These are phyloP conservation scores for Ephydatia muelleri DNA, from an alignment of 37 sponge, comb jelly and placozoan species.

Conservation along the genomic window DNA sequence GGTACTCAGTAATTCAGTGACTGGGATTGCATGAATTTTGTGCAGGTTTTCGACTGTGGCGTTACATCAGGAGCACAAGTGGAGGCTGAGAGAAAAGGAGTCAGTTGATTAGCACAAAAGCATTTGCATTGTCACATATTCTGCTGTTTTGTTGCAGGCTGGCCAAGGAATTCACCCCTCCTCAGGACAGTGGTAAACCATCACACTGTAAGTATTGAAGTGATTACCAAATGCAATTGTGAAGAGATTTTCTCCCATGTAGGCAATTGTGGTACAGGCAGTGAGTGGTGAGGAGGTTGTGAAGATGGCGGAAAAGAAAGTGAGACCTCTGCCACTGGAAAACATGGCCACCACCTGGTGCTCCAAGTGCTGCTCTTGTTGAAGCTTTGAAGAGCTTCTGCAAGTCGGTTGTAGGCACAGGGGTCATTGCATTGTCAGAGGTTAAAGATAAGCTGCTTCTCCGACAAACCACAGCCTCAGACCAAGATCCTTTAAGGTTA, in stretches of 20 bases:
- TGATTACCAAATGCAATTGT: too few relatives aligned
- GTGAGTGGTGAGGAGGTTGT: not conserved
- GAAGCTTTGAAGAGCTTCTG: conserved; percentile 27
- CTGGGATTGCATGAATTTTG: not conserved
- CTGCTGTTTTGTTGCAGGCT: not conserved
- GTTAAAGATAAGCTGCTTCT: conserved; percentile 42
- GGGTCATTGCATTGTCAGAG: conserved; percentile 43
- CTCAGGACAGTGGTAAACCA: not conserved
- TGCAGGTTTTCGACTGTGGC: conserved; percentile 25
- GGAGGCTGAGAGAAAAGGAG: conserved; percentile 45
- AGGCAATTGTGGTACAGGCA: not conserved
- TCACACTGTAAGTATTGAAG: not conserved
- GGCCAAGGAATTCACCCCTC: not conserved
- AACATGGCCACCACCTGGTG: not conserved
- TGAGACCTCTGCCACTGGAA: not conserved
- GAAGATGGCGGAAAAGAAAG: not conserved
- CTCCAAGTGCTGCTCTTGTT: not conserved
- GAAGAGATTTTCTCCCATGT: not conserved
- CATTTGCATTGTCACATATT: not conserved
- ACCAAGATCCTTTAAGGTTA: conserved; percentile 9
- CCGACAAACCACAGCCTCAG: conserved; percentile 4
- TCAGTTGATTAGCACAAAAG: conserved; percentile 8
- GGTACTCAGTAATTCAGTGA: not conserved
- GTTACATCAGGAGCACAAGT: conserved; percentile 15
- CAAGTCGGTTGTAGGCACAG: conserved; percentile 25